phyloP scores from a whole-genome alignment of 2,113 vertebrate species.

The Gambusia affinis region DNA sequence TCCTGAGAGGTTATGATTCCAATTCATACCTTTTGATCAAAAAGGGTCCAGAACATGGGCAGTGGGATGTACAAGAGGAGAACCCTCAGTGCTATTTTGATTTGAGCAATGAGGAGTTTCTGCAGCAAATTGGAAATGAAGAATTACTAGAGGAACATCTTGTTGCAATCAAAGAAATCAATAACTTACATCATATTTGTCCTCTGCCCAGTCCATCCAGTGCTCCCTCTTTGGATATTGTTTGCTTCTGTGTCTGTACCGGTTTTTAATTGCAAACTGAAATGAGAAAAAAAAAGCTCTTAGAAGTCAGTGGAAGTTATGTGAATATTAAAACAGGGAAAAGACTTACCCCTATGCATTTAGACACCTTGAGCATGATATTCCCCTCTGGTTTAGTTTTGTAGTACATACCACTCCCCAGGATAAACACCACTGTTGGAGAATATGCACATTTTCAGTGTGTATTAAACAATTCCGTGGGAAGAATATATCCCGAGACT shows the following conservation, averaged over 20 bases:
- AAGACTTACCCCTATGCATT: slow-evolving; percentile 89
- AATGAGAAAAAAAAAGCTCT: not conserved
- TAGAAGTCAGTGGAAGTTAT: slow-evolving; percentile 5
- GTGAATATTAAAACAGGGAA: not conserved
- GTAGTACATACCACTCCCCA: slow-evolving; percentile 90
- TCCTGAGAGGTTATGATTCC: not conserved
- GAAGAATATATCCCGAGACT: not conserved
- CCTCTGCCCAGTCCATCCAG: slow-evolving; percentile 96
- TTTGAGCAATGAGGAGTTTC: slow-evolving; percentile 90
- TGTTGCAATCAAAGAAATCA: not conserved
- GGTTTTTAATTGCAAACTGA: slow-evolving; percentile 93
- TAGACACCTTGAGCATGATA: slow-evolving; percentile 86
- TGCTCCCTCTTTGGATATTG: slow-evolving; percentile 86
- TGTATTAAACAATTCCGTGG: not conserved
- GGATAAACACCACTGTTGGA: slow-evolving; percentile 88
- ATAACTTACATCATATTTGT: slow-evolving; percentile 88
- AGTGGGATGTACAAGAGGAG: slow-evolving; percentile 94
- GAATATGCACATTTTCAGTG: slow-evolving; percentile 14
- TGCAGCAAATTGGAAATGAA: slow-evolving; percentile 55
- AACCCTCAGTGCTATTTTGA: slow-evolving; percentile 93
- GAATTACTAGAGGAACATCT: not conserved
- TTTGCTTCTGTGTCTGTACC: slow-evolving; percentile 85
- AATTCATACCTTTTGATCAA: slow-evolving; percentile 93
- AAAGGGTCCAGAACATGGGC: slow-evolving; percentile 97
- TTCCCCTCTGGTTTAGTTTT: slow-evolving; percentile 91